Base-by-base conservation (phyloP, 2,888 invertebrate genomes). In the Nezara viridula region DNA sequence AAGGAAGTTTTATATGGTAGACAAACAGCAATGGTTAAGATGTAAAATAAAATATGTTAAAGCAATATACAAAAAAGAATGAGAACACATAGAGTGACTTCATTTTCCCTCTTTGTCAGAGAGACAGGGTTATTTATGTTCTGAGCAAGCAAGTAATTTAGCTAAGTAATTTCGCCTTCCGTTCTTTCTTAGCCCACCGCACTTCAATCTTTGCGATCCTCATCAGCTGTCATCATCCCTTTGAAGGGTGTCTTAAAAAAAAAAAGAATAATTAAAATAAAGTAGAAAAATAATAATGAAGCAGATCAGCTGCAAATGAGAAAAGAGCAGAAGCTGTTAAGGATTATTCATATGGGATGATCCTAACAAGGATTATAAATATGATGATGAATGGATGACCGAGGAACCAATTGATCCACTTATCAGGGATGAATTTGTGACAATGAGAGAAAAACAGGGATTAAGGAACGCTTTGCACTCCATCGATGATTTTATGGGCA, bases 61-160 rank as follows among this genome's bases (percentile, higher is more conserved):
- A 7, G 32, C 16, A 32, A 32, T 3, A 27, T 27, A 55, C 27
- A 16, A 66, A 66, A 66, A 66, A 14, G 19, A 66, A 66, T 66
- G 32, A 66, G 32, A 66, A 66, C 32, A 66, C 19, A 66, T 16
- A 44, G 44, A 66, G 66, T 66, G 66, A 37, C 66, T 66, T 66
- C 66, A 66, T 66, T 66, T 66, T 32, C n/a, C 4, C 27, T 27
- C 66, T 32, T 19, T 0, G 44, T n/a, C n/a, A 44, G 66, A 66
- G 66, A 19, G 66, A 27, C 16, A 66, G 32, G 19, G 32, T 66
- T 66, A 66, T 66, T 66, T 66, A 66, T 66, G 19, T 66, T 37
- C 66, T 66, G 66, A 32, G 66, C 66, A 66, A 66, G 66, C 32
- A 66, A 66, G 32, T 66, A 32, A 66, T 66, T 66, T 66, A 66